phyloP scores from a whole-genome alignment of 1,140 invertebrate genomes.

The Nasonia vitripennis region DNA sequence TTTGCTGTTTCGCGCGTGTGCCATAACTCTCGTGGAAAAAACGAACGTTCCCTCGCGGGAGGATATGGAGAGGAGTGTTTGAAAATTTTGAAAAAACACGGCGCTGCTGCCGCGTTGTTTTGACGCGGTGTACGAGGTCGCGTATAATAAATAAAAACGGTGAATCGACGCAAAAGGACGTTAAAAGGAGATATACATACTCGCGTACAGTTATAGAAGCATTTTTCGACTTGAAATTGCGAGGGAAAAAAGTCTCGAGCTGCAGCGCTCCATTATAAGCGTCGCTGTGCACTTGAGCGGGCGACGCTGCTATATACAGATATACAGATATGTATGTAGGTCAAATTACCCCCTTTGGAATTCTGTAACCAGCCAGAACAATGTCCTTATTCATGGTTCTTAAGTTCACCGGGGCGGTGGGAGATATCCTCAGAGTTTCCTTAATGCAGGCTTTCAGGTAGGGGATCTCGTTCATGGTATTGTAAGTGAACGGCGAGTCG shows the following conservation, averaged over 20 bases:
- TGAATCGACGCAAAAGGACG: too few relatives aligned
- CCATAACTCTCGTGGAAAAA: neutral
- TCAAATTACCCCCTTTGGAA: slow-evolving; percentile 72
- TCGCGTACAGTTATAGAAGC: too few relatives aligned
- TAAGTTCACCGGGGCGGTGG: slow-evolving; percentile 72
- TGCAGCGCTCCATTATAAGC: neutral
- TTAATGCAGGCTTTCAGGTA: slow-evolving; percentile 82
- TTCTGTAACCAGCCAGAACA: slow-evolving; percentile 71
- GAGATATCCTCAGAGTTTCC: slow-evolving; percentile 78
- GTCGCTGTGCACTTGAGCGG: neutral
- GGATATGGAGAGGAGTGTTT: too few relatives aligned
- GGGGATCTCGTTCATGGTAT: slow-evolving; percentile 75
- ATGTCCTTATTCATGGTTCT: slow-evolving; percentile 70
- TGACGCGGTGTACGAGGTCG: too few relatives aligned
- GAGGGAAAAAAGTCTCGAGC: neutral
- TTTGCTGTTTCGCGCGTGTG: neutral
- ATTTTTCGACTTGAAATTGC: too few relatives aligned
- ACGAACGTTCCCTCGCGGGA: too few relatives aligned
- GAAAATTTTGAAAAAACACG: too few relatives aligned
- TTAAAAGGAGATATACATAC: too few relatives aligned
- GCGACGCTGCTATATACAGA: too few relatives aligned
- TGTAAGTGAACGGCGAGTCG: slow-evolving; percentile 72
- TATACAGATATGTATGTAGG: neutral
- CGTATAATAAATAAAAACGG: too few relatives aligned
- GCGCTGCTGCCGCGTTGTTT: too few relatives aligned